Evolutionary conservation across 2,888 invertebrate genomes (phyloP), one percentile per base, ranked within the genome.

Genomic region (Spodoptera picta): DNA sequence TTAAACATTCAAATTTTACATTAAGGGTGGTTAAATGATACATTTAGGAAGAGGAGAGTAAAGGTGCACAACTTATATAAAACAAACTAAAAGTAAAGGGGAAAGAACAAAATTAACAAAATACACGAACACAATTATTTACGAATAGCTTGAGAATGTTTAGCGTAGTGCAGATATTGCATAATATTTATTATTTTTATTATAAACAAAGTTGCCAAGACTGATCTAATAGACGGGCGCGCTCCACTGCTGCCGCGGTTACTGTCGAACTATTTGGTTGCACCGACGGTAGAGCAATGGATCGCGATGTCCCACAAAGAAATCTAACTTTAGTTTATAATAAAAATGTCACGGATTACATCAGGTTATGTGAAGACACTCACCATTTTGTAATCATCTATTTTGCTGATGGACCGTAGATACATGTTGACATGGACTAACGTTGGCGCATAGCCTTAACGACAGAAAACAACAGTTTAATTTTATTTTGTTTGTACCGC

Each of bases 341-440:
- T 91, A 92, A 91, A 92, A 92, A 79, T 83, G 80, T 74, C 65
- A 81, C 80, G 80, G 81, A 73, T 75, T 74, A 76, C 81, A 73
- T 78, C 75, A 58, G 84, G 81, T 84, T 81, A 83, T 84, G 84
- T 90, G 86, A 82, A 85, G 83, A 92, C 87, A 98, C 98, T 98
- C 97, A 98, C 99, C 99, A 99, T 99, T 96, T 98, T 98, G 95
- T 98, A 98, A 97, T 99, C 99, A 96, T 98, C 98, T 96, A 99
- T 99, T 97, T 98, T 98, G 96, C 98, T 98, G 96, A 99, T 98
- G 96, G 98, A 99, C 92, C 99, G 97, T 84, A 99, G 97, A 95
- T 97, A 98, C 96, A 99, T 96, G 97, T 99, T 99, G 96, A 99
- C 98, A 92, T 95, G 95, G 90, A 99, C 98, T 95, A 96, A 95